Base-by-base conservation (phyloP, 1,140 invertebrate genomes). In the Lepidurus couesii region DNA sequence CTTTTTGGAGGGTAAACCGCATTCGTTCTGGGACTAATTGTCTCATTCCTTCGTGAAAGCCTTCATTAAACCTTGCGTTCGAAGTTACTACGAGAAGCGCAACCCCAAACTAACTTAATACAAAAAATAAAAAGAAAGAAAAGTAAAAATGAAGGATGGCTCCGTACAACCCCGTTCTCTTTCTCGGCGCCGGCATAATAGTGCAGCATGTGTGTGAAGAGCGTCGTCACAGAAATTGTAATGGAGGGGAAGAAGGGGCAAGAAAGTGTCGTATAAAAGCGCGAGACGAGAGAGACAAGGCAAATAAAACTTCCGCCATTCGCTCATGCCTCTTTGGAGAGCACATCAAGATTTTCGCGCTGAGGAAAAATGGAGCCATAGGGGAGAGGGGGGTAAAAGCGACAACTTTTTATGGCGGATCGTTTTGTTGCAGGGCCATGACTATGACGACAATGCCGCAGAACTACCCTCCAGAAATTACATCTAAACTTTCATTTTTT, bases 321-420 rank as follows among this genome's bases (percentile, higher is more conserved):
- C 53, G 13, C 53, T 65, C 53, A 65, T 65, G 53, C 34, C 34
- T 21, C 53, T 21, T n/a, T 65, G 21, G 53, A 65, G 53, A 65
- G 21, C 9, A 13, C 53, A 65, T 65, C 53, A 65, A 65, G 53
- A 65, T 21, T 65, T 65, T 65, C 21, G 53, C 53, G n/a, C 1
- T 65, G 53, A 21, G 53, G 16, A 65, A 65, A 65, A 65, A 65
- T 65, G 13, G 53, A 65, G 53, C 13, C 53, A 21, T 65, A 65
- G 53, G 53, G 53, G n/a, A 13, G 8, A 13, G 53, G 13, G 21
- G 47, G 53, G 53, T 65, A 16, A 13, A 21, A 65, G 2, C n/a
- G 13, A 21, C 53, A 21, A 65, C 53, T 65, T 65, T 65, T 65
- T 65, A 65, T 65, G 53, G 21, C 53, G 53, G 53, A 65, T 65